Evolutionary conservation across 2,113 vertebrate species (phyloP), one percentile per base, ranked within the genome.

Genomic region (Euleptes europaea): DNA sequence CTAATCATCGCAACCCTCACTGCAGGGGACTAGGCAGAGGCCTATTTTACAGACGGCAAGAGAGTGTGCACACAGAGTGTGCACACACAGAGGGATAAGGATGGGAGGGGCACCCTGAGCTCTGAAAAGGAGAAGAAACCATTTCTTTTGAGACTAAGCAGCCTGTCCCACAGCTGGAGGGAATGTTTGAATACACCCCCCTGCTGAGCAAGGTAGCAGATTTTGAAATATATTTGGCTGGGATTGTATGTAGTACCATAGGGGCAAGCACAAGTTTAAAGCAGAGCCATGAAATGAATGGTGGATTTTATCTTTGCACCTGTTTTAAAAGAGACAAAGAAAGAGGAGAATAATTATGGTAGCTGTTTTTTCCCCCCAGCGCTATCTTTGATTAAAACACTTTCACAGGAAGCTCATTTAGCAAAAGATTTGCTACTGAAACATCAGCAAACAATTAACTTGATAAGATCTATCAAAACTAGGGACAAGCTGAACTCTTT

Each of bases 381-480:
- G 4, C 67, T 47, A 44, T 85, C 83, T 78, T 72, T 79, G 77
- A 79, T 79, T 85, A 85, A 85, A 85, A 47, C n/a, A 63, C 76
- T 73, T 85, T 79, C 70, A 31, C 69, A 35, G 69, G 40, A 73
- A 63, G 23, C 69, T 80, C 84, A 73, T 80, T 85, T 85, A 80
- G 54, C 40, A 47, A 73, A 78, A 72, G 69, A 49, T 72, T 85
- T 85, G 78, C 79, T 85, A 85, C 78, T 80, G 77, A 85, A 85
- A 71, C 84, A 85, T 73, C 84, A 31, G 40, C 54, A 73, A 85
- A 85, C 67, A 80, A 85, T 85, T 85, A 80, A 72, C 69, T 65
- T 85, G 77, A 80, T 85, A 85, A 85, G 40, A 80, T 73, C 54
- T 80, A 49, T 85, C 51, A 85, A 85, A 85, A 33, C 23, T 49